Base-by-base conservation (phyloP, 1,140 invertebrate genomes). In the Panonychus citri region DNA sequence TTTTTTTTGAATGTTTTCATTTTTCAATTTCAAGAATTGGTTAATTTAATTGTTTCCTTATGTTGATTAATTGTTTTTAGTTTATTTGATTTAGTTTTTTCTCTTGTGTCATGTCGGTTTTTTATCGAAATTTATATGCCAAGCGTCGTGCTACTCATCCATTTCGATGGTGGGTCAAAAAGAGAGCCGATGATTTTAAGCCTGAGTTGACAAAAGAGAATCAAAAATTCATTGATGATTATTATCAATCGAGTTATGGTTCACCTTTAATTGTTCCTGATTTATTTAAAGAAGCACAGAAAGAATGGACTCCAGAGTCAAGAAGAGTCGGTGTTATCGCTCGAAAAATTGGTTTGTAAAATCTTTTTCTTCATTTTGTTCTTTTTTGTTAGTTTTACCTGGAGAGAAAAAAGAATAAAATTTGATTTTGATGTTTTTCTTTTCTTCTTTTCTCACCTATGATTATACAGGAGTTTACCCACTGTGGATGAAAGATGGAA, bases 401-500 rank as follows among this genome's bases (percentile, higher is more conserved):
- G n/a, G n/a, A n/a, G 12, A 34, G 12, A 5, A 12, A 34, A 34
- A 34, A 5, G 30, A 34, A 7, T 34, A 34, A 34, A 34, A 34
- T 34, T n/a, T n/a, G n/a, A n/a, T n/a, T n/a, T n/a, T n/a, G n/a
- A n/a, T n/a, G n/a, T n/a, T n/a, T 34, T 34, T 34, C 30, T 12
- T 34, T 34, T 34, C 12, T 34, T 34, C 1, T 5, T 43, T 7
- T 19, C 17, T 8, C 17, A n/a, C n/a, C n/a, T n/a, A n/a, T n/a
- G n/a, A n/a, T n/a, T n/a, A n/a, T 7, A 34, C 30, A 34, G 30
- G 30, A 34, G 49, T 50, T 37, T 81, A 91, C 68, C 88, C 88
- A 15, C 72, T 96, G 67, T 98, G 90, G 90, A 68, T 77, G 2
- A 91, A 85, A 69, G 75, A 82, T 71, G 91, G 91, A 1, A 76